Conservation (phyloP, 2,797 vertebrate species). For the Hylomyscus alleni region DNA sequence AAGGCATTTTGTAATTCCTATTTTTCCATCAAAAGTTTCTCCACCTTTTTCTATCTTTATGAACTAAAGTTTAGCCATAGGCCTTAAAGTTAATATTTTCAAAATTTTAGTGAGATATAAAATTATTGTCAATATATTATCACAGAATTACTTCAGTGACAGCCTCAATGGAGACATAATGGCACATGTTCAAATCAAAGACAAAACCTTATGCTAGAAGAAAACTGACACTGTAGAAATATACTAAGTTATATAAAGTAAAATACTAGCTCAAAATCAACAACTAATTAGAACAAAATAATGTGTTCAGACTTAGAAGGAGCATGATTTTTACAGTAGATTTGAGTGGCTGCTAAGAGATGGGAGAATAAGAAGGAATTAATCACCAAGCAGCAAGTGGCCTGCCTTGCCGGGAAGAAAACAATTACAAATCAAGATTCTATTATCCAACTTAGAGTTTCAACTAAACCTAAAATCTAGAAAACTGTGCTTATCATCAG, state of each 20-base stretch:
- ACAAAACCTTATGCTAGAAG: constrained; percentile 1
- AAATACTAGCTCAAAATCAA: constrained; percentile 42
- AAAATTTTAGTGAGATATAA: constrained; percentile 17
- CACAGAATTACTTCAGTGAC: background rate
- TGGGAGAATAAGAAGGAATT: background rate
- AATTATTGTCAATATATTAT: constrained; percentile 22
- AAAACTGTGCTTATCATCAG: background rate
- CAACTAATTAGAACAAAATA: constrained; percentile 66
- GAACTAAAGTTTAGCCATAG: constrained; percentile 18
- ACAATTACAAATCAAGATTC: constrained; percentile 33
- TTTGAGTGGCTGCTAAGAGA: background rate
- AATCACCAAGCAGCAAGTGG: background rate
- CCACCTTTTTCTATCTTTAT: constrained; percentile 18
- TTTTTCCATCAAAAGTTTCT: constrained; percentile 29
- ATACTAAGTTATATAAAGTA: background rate
- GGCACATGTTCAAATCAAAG: constrained; percentile 59
- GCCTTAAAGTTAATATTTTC: constrained; percentile 19
- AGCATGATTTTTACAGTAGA: background rate
- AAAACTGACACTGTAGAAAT: constrained; percentile 40
- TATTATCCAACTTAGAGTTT: background rate
- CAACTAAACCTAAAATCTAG: background rate
- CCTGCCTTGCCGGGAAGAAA: background rate
- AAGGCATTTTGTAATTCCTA: background rate
- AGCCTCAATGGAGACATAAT: constrained; percentile 53
- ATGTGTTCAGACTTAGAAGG: background rate